phyloP scores from a whole-genome alignment of 1,140 invertebrate genomes.

The Bombus pascuorum region DNA sequence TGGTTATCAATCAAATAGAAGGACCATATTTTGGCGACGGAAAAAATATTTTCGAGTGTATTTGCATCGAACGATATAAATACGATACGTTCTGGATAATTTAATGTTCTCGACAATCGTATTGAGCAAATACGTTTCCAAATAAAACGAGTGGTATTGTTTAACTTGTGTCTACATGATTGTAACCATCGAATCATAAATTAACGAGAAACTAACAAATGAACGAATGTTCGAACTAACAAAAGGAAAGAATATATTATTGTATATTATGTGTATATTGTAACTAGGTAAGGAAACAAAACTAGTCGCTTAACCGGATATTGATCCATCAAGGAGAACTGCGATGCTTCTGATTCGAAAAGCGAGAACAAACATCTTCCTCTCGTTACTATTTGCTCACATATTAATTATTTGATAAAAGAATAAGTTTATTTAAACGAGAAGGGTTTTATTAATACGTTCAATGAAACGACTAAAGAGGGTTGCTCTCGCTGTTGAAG shows the following conservation, averaged over 20 bases:
- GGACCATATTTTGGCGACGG: not conserved
- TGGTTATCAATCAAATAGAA: not conserved
- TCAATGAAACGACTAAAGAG: not conserved
- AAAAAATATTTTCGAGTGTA: not conserved
- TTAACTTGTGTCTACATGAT: not conserved
- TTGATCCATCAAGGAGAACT: not conserved
- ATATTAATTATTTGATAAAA: not conserved
- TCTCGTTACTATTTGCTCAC: not conserved
- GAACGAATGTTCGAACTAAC: not conserved
- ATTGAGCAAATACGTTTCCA: not conserved
- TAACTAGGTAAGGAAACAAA: not conserved
- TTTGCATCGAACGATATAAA: not conserved
- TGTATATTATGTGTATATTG: no score
- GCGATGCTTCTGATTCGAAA: not conserved
- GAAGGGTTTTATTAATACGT: not conserved
- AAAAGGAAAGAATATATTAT: no score
- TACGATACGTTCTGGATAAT: not conserved
- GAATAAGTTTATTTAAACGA: not conserved
- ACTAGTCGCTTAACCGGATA: not conserved
- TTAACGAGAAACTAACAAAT: not conserved
- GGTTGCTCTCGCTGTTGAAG: not conserved
- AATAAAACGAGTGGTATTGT: not conserved
- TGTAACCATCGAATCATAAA: not conserved
- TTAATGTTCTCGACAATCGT: not conserved
- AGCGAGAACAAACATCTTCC: not conserved